Conservation (phyloP, 2,888 invertebrate species). For the Tipula helvola region DNA sequence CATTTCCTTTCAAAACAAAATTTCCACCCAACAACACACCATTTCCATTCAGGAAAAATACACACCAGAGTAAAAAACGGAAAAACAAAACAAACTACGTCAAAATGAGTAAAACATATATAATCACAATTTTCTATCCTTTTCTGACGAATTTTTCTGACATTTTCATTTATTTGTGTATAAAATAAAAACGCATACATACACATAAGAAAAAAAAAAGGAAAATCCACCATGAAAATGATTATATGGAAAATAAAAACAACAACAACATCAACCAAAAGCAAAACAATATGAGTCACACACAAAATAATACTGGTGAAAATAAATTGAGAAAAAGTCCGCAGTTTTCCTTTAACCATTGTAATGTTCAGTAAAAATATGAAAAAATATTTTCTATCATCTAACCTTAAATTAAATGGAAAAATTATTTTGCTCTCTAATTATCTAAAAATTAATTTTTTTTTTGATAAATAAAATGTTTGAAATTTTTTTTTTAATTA, state of each 20-base stretch:
- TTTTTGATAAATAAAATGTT: not conserved
- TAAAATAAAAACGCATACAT: not conserved
- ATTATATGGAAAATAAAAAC: not conserved
- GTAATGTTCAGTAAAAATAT: not conserved
- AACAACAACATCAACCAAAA: not conserved
- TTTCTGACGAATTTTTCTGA: not conserved
- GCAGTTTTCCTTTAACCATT: not conserved
- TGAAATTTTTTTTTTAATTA: not conserved
- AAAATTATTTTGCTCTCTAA: not conserved
- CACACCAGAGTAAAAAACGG: not conserved
- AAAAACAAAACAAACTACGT: not conserved
- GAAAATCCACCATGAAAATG: not conserved
- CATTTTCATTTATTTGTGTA: not conserved
- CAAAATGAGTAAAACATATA: not conserved
- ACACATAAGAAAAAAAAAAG: not conserved
- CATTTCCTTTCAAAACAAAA: not conserved
- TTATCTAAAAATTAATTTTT: not conserved
- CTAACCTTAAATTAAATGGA: not conserved
- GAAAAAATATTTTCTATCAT: not conserved
- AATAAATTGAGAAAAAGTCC: not conserved
- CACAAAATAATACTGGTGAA: not conserved
- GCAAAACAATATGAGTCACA: slow-evolving; percentile 4
- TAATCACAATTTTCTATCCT: not conserved
- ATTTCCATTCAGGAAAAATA: not conserved
- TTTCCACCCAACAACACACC: not conserved